These are phyloP conservation scores for Coendou prehensilis DNA, from an alignment of 2,797 vertebrate genomes.

Conservation along the genomic window DNA sequence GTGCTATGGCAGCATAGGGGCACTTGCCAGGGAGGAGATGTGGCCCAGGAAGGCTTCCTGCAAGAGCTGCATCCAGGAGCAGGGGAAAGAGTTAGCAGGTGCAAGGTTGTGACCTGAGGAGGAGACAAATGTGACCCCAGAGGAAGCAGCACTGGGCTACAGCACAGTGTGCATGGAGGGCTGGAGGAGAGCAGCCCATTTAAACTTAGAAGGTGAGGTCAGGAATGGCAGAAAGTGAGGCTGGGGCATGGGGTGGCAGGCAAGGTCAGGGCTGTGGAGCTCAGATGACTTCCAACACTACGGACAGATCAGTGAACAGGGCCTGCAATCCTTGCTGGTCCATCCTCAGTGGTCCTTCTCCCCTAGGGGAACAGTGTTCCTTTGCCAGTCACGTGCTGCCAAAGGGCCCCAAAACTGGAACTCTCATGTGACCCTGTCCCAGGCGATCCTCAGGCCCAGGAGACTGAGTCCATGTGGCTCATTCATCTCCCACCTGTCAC, in stretches of 20 bases:
- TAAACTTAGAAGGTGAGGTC: background rate
- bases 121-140: no score
- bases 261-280: background rate
- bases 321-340: background rate
- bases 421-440: background rate
- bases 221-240: background rate
- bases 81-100: no score
- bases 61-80: background rate
- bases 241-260: no score
- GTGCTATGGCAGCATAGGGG: background rate
- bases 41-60: background rate
- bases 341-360: background rate
- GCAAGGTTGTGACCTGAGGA: background rate
- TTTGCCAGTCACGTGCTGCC: background rate
- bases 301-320: rapidly evolving
- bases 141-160: no score
- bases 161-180: rapidly evolving
- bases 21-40: background rate
- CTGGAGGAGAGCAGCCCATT: rapidly evolving
- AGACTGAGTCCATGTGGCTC: background rate
- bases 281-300: background rate
- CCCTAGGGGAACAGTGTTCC: background rate
- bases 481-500: background rate
- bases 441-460: background rate
- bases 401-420: background rate